These are phyloP conservation scores for Hydractinia symbiolongicarpus DNA, from an alignment of 30 jellyfish, hydroid and myxozoan species.

Conservation along the genomic window DNA sequence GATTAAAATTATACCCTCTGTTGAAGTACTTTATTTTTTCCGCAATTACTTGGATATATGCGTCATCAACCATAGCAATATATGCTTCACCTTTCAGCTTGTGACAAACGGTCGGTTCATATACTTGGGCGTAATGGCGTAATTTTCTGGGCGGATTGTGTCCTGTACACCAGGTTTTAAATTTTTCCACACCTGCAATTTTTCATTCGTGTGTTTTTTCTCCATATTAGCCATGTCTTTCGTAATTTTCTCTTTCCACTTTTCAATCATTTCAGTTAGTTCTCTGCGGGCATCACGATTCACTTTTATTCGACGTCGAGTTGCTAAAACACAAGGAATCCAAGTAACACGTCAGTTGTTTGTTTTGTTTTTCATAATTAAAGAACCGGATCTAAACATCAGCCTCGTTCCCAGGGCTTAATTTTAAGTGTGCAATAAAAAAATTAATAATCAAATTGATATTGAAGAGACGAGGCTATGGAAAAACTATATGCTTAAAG, in stretches of 20 bases:
- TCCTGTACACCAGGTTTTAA: background rate
- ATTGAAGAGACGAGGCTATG: too few species aligned
- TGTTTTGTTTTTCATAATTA: too few species aligned
- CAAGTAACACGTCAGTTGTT: too few species aligned
- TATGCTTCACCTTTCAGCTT: background rate
- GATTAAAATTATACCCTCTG: background rate
- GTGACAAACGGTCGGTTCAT: background rate
- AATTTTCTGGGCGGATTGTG: background rate
- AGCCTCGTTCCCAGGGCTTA: too few species aligned
- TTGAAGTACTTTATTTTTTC: background rate
- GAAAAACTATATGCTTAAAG: too few species aligned
- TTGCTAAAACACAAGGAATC: too few species aligned
- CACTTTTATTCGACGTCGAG: background rate
- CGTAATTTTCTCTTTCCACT: conserved; percentile 1
- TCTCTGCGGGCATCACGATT: conserved; percentile 1
- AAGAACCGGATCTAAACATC: too few species aligned
- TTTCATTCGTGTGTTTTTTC: background rate
- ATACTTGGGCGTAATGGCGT: background rate
- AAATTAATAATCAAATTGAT: too few species aligned
- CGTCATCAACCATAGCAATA: background rate
- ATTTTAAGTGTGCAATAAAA: too few species aligned
- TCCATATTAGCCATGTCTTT: background rate
- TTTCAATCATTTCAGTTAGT: background rate
- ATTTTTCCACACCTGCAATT: background rate
- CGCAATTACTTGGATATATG: background rate